These are phyloP conservation scores for Hippocampus kuda DNA, from an alignment of 2,797 vertebrate genomes.

Conservation along the genomic window DNA sequence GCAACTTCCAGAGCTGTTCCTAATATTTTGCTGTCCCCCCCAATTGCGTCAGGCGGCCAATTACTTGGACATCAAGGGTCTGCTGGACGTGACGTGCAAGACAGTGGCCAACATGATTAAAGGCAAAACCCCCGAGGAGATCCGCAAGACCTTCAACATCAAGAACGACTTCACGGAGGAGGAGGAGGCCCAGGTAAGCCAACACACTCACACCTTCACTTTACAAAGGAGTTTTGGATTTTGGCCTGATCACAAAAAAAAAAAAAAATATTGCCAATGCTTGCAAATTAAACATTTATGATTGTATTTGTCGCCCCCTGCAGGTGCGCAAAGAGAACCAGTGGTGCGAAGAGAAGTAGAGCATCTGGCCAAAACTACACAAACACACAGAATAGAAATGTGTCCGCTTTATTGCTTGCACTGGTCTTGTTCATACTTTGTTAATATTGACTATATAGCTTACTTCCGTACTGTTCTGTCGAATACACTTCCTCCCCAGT, in stretches of 20 bases:
- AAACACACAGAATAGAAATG: constrained; percentile 71
- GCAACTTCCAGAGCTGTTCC: neutral
- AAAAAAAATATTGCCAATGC: neutral
- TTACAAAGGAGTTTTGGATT: neutral
- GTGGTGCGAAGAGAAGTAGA: constrained; percentile 98
- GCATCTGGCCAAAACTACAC: constrained; percentile 50
- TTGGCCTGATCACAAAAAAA: no score
- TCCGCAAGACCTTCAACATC: constrained; percentile 99
- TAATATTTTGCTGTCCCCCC: neutral
- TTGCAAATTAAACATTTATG: neutral
- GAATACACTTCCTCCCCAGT: constrained; percentile 61
- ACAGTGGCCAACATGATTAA: constrained; percentile 97
- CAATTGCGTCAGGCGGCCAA: constrained; percentile 79
- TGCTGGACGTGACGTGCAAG: constrained; percentile 92
- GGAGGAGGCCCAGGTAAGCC: constrained; percentile 93
- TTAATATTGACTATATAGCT: constrained; percentile 74
- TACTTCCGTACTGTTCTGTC: constrained; percentile 61
- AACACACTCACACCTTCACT: neutral
- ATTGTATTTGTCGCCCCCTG: neutral
- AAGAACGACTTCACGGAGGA: constrained; percentile 99
- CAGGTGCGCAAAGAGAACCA: constrained; percentile 99
- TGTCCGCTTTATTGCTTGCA: constrained; percentile 86
- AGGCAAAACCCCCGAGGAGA: constrained; percentile 98
- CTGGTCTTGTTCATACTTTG: constrained; percentile 97
- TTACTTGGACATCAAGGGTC: constrained; percentile 97